Percentiles rank a stretch among this genome's conserved stretches.
These are phyloP conservation scores for Zaprionus africanus DNA, from an alignment of 1,140 invertebrate genomes.

Conservation along the genomic window DNA sequence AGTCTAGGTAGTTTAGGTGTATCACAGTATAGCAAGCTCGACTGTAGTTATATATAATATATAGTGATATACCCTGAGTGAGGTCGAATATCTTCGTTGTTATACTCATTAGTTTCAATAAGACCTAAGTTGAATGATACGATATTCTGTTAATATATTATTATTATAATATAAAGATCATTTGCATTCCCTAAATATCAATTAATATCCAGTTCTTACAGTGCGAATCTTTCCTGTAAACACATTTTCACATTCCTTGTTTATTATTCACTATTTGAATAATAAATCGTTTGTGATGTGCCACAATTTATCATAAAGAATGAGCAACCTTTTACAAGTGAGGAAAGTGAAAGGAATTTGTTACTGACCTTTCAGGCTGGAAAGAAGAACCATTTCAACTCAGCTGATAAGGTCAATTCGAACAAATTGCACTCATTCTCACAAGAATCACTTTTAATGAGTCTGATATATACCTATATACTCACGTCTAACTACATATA, in stretches of 20 bases:
- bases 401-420: constrained; percentile 18
- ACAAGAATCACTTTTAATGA: neutral
- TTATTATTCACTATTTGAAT: no score
- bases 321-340: neutral
- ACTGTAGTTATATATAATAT: no score
- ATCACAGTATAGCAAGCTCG: no score
- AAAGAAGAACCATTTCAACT: neutral
- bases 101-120: no score
- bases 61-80: no score
- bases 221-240: no score
- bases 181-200: no score
- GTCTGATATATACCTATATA: neutral
- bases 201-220: no score
- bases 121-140: no score
- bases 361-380: neutral
- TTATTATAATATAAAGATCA: neutral
- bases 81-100: no score
- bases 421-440: neutral
- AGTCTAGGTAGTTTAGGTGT: no score
- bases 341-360: neutral
- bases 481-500: neutral
- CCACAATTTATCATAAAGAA: neutral
- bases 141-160: neutral
- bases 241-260: no score
- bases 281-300: neutral